Base-by-base conservation (phyloP, 2,113 vertebrate genomes). In the Silurus asotus region DNA sequence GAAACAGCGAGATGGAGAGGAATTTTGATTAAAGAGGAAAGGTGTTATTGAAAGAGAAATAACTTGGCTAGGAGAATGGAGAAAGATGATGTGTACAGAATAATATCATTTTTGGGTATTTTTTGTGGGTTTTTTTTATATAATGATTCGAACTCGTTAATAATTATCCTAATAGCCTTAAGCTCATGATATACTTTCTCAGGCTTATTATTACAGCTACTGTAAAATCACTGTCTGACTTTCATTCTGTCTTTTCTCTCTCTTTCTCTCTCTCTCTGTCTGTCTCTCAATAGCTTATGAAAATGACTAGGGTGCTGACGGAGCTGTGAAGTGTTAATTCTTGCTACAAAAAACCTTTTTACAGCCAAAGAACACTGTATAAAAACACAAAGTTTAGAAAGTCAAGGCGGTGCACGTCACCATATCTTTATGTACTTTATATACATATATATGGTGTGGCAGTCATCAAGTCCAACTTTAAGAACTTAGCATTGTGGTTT, bases 281-380 rank as follows among this genome's bases (percentile, higher is more conserved):
- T 19, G 48, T 49, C 70, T 84, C 75, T 58, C 70, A 86, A 81
- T 81, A 86, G 53, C 77, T 70, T 25, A 85, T 79, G 64, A 80
- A 86, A 79, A 76, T 67, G 84, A 17, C 62, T 79, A n/a, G 8
- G 51, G 84, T 79, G 75, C 28, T 79, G 49, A 56, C 49, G 11
- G 49, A 61, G 82, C 28, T 72, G 53, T 69, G 25, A 14, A 69
- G 53, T n/a, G 51, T 45, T 83, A 72, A 59, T 45, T 45, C 48
- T 77, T 11, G 15, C 59, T 77, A 53, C 62, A 67, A 17, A 14
- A 65, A 64, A 15, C 45, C 37, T 51, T 20, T 84, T 56, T 56
- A 14, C 69, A 83, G 67, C 81, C 81, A 82, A 5, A 48, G 45
- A 49, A n/a, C 49, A n/a, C 23, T 13, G 51, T 3, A 76, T 55